phyloP scores from a whole-genome alignment of 2,113 vertebrate species.

The Callaeas wilsoni region DNA sequence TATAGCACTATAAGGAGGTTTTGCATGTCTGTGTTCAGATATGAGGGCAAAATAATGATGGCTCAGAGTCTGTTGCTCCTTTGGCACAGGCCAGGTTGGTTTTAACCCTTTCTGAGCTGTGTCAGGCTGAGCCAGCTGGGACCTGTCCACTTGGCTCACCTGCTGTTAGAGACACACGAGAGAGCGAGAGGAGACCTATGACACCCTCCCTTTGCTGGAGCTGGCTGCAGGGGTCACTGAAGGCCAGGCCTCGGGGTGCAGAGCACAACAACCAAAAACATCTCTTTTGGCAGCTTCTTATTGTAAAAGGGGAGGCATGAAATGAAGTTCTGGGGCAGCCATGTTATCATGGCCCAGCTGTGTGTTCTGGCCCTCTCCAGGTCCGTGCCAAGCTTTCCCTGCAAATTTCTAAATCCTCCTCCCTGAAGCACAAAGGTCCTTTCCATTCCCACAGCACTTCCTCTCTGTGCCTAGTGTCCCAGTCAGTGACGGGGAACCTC shows the following conservation, averaged over 20 bases:
- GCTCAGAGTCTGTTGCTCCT: background rate
- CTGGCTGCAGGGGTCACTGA: background rate
- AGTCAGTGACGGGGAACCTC: background rate
- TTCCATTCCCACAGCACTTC: background rate
- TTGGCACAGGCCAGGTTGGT: background rate
- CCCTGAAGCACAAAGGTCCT: background rate
- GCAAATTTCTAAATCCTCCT: background rate
- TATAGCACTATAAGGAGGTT: background rate
- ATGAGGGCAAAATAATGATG: background rate
- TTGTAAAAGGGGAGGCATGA: background rate
- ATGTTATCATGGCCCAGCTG: background rate
- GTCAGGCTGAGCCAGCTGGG: background rate
- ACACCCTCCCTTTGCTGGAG: background rate
- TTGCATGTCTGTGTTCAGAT: background rate
- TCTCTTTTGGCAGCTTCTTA: background rate
- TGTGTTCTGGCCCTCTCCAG: background rate
- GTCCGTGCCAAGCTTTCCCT: background rate
- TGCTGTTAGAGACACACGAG: background rate
- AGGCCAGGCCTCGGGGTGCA: background rate
- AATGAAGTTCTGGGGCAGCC: background rate
- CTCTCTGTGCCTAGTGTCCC: background rate
- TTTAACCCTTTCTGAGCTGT: background rate
- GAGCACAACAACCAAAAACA: background rate
- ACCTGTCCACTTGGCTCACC: background rate
- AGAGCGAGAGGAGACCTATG: accelerated